Conservation (phyloP, 2,797 vertebrate species). For the Galaxias olidus region DNA sequence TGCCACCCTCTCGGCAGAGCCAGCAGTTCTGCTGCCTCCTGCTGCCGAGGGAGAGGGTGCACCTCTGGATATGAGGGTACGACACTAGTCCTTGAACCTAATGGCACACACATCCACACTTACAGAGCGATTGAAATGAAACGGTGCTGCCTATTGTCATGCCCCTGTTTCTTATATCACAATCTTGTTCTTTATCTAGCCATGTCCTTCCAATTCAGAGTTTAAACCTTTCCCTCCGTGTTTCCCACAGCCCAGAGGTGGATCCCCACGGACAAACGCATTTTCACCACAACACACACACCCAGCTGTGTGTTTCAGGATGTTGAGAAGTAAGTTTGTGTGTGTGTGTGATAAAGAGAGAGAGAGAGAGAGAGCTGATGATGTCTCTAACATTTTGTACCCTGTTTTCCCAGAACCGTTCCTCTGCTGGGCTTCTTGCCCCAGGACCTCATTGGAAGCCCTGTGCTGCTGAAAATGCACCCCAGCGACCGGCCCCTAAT, state of each 20-base stretch:
- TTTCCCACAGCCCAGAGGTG: slow-evolving; percentile 93
- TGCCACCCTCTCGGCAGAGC: slow-evolving; percentile 90
- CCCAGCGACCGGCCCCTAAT: slow-evolving; percentile 90
- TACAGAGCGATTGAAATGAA: too few relatives aligned
- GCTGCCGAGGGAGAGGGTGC: slow-evolving; percentile 92
- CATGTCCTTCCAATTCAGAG: too few relatives aligned
- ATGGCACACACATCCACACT: too few relatives aligned
- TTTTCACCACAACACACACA: slow-evolving; percentile 97
- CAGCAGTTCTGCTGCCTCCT: slow-evolving; percentile 95
- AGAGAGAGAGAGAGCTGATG: too few relatives aligned
- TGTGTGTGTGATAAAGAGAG: too few relatives aligned
- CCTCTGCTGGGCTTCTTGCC: slow-evolving; percentile 93
- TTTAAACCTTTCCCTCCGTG: too few relatives aligned
- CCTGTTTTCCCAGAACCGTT: slow-evolving; percentile 91
- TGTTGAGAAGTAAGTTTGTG: slow-evolving; percentile 83
- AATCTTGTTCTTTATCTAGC: too few relatives aligned
- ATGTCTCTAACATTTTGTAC: too few relatives aligned
- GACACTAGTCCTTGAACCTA: too few relatives aligned
- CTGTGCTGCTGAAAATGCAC: slow-evolving; percentile 87
- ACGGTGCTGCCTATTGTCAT: too few relatives aligned
- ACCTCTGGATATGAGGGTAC: slow-evolving; percentile 98
- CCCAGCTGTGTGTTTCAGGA: slow-evolving; percentile 94
- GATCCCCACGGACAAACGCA: slow-evolving; percentile 93
- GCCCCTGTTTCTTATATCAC: too few relatives aligned
- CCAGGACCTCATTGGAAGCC: slow-evolving; percentile 91